Evolutionary conservation across 2,797 vertebrate species (phyloP).

Genomic region (Xenentodon cancila): DNA sequence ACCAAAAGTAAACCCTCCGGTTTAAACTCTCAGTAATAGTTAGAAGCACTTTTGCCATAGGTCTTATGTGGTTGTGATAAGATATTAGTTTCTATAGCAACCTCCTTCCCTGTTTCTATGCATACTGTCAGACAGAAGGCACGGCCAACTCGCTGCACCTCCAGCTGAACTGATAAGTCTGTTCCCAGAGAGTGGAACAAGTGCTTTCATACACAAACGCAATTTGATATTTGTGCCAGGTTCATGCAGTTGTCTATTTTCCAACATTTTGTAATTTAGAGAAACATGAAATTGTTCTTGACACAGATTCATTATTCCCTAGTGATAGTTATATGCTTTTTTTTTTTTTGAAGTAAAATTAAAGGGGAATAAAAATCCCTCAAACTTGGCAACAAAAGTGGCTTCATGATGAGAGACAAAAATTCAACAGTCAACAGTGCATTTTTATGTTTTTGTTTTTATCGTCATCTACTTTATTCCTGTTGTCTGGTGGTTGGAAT

Average conservation of each 20-base stretch:
- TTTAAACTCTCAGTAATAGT: slow-evolving; percentile 40
- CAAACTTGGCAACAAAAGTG: not conserved
- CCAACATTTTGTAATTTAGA: not conserved
- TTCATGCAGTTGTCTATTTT: not conserved
- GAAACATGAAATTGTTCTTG: too few relatives aligned
- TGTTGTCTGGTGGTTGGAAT: not conserved
- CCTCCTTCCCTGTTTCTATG: slow-evolving; percentile 60
- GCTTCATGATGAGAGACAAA: not conserved
- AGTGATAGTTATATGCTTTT: not conserved
- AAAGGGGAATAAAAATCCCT: not conserved
- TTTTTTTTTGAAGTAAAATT: not conserved
- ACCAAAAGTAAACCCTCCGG: slow-evolving; percentile 30
- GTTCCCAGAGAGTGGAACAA: slow-evolving; percentile 64
- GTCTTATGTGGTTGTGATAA: slow-evolving; percentile 62
- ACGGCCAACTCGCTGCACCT: slow-evolving; percentile 55
- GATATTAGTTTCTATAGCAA: slow-evolving; percentile 83
- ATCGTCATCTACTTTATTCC: not conserved
- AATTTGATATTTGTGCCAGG: slow-evolving; percentile 5
- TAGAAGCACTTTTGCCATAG: slow-evolving; percentile 50
- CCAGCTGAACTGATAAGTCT: slow-evolving; percentile 80
- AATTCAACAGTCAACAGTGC: not conserved
- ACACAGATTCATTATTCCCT: too few relatives aligned
- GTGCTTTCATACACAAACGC: slow-evolving; percentile 21
- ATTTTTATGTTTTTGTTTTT: not conserved
- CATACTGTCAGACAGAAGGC: slow-evolving; percentile 72